Evolutionary conservation across 2,888 invertebrate genomes (phyloP).

Genomic region (Myathropa florea): DNA sequence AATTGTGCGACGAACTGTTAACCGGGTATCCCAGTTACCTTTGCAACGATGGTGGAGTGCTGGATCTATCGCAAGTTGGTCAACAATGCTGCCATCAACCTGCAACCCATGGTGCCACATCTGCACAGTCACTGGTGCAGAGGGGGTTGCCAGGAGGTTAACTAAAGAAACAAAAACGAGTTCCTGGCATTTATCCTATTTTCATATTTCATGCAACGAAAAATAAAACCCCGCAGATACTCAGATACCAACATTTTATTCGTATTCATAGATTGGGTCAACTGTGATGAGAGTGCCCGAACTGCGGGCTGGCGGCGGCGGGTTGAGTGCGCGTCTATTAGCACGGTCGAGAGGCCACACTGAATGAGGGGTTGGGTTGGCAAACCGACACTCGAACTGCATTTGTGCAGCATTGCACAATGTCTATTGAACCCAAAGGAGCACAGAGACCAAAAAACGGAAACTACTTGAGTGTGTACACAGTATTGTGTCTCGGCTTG

Average conservation of each 20-base stretch:
- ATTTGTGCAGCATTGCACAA: constrained; percentile 59
- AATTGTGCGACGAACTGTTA: constrained; percentile 48
- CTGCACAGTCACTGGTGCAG: neutral
- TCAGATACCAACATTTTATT: constrained; percentile 36
- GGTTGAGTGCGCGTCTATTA: neutral
- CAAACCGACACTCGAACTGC: neutral
- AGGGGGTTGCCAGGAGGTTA: constrained; percentile 3
- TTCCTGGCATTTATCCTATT: constrained; percentile 57
- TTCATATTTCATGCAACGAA: constrained; percentile 64
- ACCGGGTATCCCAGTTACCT: constrained; percentile 6
- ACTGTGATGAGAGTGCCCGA: constrained; percentile 17
- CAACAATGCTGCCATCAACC: constrained; percentile 60
- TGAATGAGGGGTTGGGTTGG: no score
- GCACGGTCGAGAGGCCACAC: neutral
- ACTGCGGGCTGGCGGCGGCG: neutral
- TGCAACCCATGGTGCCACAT: constrained; percentile 37
- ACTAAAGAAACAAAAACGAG: constrained; percentile 2
- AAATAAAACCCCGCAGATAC: constrained; percentile 47
- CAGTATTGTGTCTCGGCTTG: constrained; percentile 30
- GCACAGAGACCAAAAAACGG: neutral
- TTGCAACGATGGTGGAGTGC: neutral
- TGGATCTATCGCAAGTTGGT: constrained; percentile 26
- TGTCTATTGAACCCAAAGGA: constrained; percentile 38
- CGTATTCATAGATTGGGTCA: constrained; percentile 61
- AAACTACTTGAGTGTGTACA: constrained; percentile 2